phyloP scores from a whole-genome alignment of 2,888 invertebrate species.

The Ecliptopera silaceata region DNA sequence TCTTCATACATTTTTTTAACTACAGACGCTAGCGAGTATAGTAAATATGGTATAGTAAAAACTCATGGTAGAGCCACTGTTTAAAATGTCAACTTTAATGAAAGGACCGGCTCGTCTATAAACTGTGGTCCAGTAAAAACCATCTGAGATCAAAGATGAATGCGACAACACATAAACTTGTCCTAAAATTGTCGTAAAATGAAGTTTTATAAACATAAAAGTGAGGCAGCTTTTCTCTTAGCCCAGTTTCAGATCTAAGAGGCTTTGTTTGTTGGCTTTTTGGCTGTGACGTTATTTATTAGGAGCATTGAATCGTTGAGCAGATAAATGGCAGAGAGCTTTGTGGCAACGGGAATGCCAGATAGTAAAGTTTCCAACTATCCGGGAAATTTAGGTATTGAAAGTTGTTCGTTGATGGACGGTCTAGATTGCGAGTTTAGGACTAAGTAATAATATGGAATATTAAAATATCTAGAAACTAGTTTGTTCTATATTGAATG shows the following conservation, averaged over 20 bases:
- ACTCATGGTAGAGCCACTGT: no score
- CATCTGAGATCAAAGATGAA: no score
- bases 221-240: slow-evolving; percentile 11
- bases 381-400: neutral
- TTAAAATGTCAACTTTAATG: no score
- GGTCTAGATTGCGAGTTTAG: neutral
- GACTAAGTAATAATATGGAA: neutral
- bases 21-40: no score
- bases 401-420: slow-evolving; percentile 1
- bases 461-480: neutral
- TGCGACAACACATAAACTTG: no score
- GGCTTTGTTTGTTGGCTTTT: slow-evolving; percentile 62
- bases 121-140: no score
- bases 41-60: no score
- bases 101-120: no score
- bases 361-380: slow-evolving; percentile 30
- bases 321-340: slow-evolving; percentile 46
- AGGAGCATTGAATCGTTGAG: slow-evolving; percentile 47
- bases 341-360: slow-evolving; percentile 26
- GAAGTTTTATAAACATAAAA: neutral
- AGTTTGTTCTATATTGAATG: neutral
- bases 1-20: no score
- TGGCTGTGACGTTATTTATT: slow-evolving; percentile 58
- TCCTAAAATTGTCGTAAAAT: no score
- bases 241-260: slow-evolving; percentile 43